phyloP scores from a whole-genome alignment of 2,797 vertebrate genomes.

The Merluccius polli region DNA sequence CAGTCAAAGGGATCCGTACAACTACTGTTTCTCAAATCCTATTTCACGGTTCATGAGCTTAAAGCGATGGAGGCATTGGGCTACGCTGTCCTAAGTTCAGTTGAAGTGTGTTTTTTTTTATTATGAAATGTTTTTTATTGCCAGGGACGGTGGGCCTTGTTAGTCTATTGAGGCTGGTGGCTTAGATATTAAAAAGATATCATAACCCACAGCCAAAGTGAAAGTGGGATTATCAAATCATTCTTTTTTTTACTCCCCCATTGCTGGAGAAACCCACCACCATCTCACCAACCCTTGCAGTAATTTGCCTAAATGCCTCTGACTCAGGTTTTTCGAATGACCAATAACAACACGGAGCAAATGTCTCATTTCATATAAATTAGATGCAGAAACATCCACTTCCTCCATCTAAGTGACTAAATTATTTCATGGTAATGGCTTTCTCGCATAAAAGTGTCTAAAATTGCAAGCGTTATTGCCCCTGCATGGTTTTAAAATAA shows the following conservation, averaged over 20 bases:
- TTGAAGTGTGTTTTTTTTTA: constrained; percentile 12
- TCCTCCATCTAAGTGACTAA: background rate
- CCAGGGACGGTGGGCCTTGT: background rate
- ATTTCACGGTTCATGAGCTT: constrained; percentile 30
- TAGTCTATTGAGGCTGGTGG: background rate
- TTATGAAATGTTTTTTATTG: background rate
- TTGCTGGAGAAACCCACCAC: background rate
- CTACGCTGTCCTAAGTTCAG: constrained; percentile 9
- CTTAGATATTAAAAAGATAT: background rate
- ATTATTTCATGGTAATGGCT: constrained; percentile 20
- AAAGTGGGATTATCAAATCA: background rate
- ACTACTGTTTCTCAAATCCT: constrained; percentile 12
- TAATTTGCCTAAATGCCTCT: background rate
- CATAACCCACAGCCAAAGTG: background rate
- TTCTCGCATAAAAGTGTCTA: constrained; percentile 13
- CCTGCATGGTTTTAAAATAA: constrained; percentile 19
- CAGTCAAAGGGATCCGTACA: background rate
- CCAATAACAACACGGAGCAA: constrained; percentile 7
- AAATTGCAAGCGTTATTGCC: constrained; percentile 18
- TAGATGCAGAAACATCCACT: constrained; percentile 8
- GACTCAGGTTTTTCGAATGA: constrained; percentile 7
- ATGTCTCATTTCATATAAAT: constrained; percentile 7
- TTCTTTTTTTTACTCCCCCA: background rate
- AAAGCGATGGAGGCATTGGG: constrained; percentile 13
- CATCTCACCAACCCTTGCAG: background rate